Base-by-base conservation (phyloP, 2,113 vertebrate genomes). In the Hoplias malabaricus region DNA sequence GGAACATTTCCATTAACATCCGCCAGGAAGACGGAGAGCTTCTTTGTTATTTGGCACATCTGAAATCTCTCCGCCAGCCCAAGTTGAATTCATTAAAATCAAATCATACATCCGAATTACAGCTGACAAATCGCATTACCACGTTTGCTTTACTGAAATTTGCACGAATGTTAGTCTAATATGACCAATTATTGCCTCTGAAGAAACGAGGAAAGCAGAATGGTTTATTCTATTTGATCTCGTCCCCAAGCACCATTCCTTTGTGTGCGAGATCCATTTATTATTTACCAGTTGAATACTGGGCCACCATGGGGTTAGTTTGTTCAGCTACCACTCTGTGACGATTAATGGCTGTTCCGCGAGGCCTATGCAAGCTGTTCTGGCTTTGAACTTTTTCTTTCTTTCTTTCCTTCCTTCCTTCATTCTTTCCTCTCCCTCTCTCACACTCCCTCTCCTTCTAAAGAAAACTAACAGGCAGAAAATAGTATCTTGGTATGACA, bases 401-500 rank as follows among this genome's bases (percentile, higher is more conserved):
- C 25, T 14, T 16, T 38, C 14, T 40, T 59, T 50, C 84, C 86
- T 81, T 85, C 73, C 50, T 31, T n/a, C 77, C 59, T 65, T 66
- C 81, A 83, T 67, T 80, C 75, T 84, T 86, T 84, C 89, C 13
- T 42, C 40, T 42, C 40, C 13, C n/a, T n/a, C n/a, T 38, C 36
- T 38, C 9, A 4, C 9, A 5, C 36, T 9, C 36, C 4, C 10
- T 12, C 86, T 73, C 61, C 85, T 65, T 72, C 42, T 25, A 29
- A 67, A 84, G 87, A 82, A 84, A 78, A 85, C 88, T 83, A 89
- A 88, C 80, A 84, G 88, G 88, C 84, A 84, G 83, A 90, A 91
- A 91, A 90, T 84, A 86, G 88, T 84, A 87, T 89, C 81, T 87
- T 85, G 82, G 86, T 86, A 86, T 92, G 89, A 91, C 87, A 91